Conservation (phyloP, 2,113 vertebrate genomes). For the Catagonus wagneri region DNA sequence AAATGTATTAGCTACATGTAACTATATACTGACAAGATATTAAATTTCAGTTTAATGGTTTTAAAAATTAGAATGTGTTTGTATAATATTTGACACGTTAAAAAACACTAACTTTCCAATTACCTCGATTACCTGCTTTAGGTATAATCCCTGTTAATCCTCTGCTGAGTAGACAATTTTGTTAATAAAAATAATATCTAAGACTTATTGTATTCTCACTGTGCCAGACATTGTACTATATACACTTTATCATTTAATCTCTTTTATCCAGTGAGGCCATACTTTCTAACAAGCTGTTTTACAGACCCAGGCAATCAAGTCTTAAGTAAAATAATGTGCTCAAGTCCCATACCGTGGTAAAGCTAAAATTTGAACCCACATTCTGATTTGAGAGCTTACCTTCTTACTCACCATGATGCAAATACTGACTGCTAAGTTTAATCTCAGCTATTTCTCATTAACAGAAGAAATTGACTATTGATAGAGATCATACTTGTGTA, state of each 20-base stretch:
- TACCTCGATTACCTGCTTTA: not conserved
- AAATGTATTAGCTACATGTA: not conserved
- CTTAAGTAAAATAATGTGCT: constrained; percentile 32
- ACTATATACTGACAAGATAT: not conserved
- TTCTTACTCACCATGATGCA: not conserved
- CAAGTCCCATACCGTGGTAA: not conserved
- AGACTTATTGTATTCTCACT: not conserved
- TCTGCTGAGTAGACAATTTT: constrained; percentile 14
- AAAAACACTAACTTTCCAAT: not conserved
- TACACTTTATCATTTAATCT: not conserved
- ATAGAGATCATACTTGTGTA: constrained; percentile 59
- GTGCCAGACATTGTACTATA: not conserved
- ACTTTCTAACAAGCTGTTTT: not conserved
- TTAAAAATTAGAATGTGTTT: not conserved
- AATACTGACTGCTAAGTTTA: not conserved
- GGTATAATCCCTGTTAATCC: not conserved
- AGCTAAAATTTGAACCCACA: not conserved
- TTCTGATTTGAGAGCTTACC: not conserved
- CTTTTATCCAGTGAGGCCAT: not conserved
- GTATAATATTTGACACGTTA: not conserved
- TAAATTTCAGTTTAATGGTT: not conserved
- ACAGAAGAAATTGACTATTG: constrained; percentile 54
- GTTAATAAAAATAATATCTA: not conserved
- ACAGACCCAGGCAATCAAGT: not conserved
- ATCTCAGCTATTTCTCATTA: constrained; percentile 38